Evolutionary conservation across 1,140 invertebrate genomes (phyloP).

Genomic region (Hyles euphorbiae): DNA sequence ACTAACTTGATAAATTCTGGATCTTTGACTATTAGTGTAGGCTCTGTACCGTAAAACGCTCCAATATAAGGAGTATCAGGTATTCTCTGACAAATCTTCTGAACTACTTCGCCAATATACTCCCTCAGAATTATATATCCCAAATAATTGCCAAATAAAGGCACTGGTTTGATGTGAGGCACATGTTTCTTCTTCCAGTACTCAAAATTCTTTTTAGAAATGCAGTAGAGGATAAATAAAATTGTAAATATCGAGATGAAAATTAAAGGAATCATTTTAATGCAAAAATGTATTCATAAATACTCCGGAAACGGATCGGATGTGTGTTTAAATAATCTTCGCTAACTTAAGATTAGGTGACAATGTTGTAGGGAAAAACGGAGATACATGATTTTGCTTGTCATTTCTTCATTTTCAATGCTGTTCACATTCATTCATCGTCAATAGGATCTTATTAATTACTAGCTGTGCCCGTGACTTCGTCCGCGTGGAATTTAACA

Average conservation of each 20-base stretch:
- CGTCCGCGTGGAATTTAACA: too few relatives aligned
- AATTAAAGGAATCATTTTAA: too few relatives aligned
- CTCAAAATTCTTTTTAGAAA: conserved; percentile 17
- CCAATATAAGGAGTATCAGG: conserved; percentile 13
- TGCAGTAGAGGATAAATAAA: conserved; percentile 9
- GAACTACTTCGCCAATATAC: background rate
- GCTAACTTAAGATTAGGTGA: too few relatives aligned
- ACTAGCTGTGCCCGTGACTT: too few relatives aligned
- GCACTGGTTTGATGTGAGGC: conserved; percentile 30
- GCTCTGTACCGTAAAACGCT: conserved; percentile 18
- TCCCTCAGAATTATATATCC: conserved; percentile 27
- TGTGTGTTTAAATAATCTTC: too few relatives aligned
- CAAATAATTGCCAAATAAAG: conserved; percentile 45
- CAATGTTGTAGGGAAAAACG: too few relatives aligned
- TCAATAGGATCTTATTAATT: too few relatives aligned
- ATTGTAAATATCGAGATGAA: background rate
- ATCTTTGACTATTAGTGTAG: conserved; percentile 15
- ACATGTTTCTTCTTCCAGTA: conserved; percentile 52
- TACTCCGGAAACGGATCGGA: too few relatives aligned
- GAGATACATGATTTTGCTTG: too few relatives aligned
- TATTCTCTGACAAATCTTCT: conserved; percentile 12
- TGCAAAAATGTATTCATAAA: too few relatives aligned
- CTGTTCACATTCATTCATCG: too few relatives aligned
- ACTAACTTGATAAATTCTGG: conserved; percentile 19
- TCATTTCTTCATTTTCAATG: too few relatives aligned